Evolutionary conservation across 2,888 invertebrate species (phyloP), one percentile per base, ranked within the genome.

Genomic region (Drosophila crucigera): DNA sequence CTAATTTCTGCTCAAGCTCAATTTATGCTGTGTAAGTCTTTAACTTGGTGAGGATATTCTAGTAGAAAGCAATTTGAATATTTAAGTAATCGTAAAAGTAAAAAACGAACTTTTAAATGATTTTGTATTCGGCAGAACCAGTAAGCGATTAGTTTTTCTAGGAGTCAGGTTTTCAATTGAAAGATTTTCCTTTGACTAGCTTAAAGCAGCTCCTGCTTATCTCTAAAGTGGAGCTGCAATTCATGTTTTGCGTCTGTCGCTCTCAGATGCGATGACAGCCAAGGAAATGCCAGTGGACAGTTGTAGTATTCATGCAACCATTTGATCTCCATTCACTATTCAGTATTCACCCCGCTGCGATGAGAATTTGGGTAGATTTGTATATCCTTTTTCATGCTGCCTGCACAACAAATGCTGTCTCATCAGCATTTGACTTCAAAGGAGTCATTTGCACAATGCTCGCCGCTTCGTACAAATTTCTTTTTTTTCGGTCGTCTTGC

Each of bases 341-440:
- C 61, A 70, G 47, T 52, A 47, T 67, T 79, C 69, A 65, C 65
- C 76, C 77, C 28, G 5, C 4, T 53, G 39, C 22, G 78, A 50
- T 63, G 52, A 49, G 43, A 41, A 47, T 47, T 47, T 47, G 16
- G 47, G 16, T 25, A 47, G 25, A 50, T 49, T 53, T 59, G 49
- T 73, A 49, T 59, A 68, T 59, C 60, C 56, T 59, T 74, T 80
- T 79, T 74, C 68, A 72, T 55, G 77, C 65, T 90, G 76, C 83
- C 83, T 80, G 90, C 76, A 77, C 89, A 88, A 77, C 73, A 85
- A 90, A 78, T 68, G 85, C 90, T 90, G 85, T 80, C 90, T 85
- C 85, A 85, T 85, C 87, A 83, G 66, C 89, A 85, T 90, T 74
- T 83, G 85, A 85, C 85, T 85, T 85, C 85, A 85, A 85, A 85